These are phyloP conservation scores for Polietes domitor DNA, from an alignment of 2,888 invertebrate species.

Conservation along the genomic window DNA sequence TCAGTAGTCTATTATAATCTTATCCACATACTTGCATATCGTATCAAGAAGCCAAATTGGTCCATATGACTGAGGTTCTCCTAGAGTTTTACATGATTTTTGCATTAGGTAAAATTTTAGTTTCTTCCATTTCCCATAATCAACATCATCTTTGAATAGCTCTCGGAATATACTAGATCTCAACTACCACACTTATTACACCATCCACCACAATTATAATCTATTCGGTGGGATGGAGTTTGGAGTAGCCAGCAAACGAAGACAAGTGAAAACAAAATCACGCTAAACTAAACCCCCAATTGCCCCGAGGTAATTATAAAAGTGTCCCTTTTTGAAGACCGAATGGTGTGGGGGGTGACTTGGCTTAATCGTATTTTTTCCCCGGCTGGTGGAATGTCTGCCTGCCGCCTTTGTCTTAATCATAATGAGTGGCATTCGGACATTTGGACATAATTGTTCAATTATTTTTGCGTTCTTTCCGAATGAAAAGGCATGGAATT, in stretches of 20 bases:
- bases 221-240: not conserved
- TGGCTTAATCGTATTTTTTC: slow-evolving; percentile 68
- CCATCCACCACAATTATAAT: slow-evolving; percentile 6
- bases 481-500: slow-evolving; percentile 35
- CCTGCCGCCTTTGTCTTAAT: slow-evolving; percentile 68
- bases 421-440: slow-evolving; percentile 78
- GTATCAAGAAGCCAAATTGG: no score
- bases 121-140: no score
- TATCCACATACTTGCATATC: no score
- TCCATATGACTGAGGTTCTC: no score
- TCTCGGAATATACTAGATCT: no score
- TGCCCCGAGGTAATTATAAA: slow-evolving; percentile 79
- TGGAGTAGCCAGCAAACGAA: not conserved
- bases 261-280: slow-evolving; percentile 43
- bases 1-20: no score
- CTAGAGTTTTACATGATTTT: no score
- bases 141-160: no score
- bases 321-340: slow-evolving; percentile 72
- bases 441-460: slow-evolving; percentile 80
- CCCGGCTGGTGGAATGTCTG: slow-evolving; percentile 24
- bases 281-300: slow-evolving; percentile 75
- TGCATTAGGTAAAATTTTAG: no score
- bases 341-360: slow-evolving; percentile 16
- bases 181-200: not conserved
- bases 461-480: slow-evolving; percentile 72